These are phyloP conservation scores for Junco hyemalis DNA, from an alignment of 2,113 vertebrate species.

Conservation along the genomic window DNA sequence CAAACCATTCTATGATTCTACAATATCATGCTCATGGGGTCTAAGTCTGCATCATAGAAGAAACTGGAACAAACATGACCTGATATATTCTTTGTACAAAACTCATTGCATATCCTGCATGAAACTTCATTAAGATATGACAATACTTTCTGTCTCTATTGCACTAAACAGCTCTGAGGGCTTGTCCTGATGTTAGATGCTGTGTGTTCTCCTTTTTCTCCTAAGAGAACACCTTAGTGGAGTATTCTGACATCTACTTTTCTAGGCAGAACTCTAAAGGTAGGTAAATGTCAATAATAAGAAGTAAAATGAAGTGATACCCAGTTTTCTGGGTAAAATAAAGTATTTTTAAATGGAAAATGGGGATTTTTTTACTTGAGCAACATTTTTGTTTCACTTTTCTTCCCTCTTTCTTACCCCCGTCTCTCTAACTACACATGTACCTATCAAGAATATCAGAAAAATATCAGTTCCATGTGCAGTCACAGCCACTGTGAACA, in stretches of 20 bases:
- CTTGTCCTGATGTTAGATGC: background rate
- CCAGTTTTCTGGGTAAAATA: background rate
- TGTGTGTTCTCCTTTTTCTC: background rate
- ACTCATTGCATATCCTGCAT: too few species aligned
- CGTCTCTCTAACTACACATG: background rate
- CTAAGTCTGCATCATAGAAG: background rate
- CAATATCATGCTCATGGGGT: fast-evolving
- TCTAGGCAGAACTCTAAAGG: background rate
- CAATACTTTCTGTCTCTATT: background rate
- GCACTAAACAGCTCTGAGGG: background rate
- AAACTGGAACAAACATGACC: background rate
- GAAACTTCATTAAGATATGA: background rate
- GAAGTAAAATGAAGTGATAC: background rate
- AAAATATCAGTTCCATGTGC: background rate
- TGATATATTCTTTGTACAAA: background rate
- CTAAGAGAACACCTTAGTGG: background rate
- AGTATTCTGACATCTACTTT: background rate
- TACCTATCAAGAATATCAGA: background rate
- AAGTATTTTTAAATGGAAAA: background rate
- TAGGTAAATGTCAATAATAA: background rate
- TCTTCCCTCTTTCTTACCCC: fast-evolving
- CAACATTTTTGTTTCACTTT: background rate
- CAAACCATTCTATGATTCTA: background rate
- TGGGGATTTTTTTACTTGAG: background rate
- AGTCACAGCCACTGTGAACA: background rate